A percentile compares a stretch with the other conserved stretches of the same genome.
These are phyloP conservation scores for Alloscopus bannaensis DNA, from an alignment of 2,888 invertebrate genomes.

Conservation along the genomic window DNA sequence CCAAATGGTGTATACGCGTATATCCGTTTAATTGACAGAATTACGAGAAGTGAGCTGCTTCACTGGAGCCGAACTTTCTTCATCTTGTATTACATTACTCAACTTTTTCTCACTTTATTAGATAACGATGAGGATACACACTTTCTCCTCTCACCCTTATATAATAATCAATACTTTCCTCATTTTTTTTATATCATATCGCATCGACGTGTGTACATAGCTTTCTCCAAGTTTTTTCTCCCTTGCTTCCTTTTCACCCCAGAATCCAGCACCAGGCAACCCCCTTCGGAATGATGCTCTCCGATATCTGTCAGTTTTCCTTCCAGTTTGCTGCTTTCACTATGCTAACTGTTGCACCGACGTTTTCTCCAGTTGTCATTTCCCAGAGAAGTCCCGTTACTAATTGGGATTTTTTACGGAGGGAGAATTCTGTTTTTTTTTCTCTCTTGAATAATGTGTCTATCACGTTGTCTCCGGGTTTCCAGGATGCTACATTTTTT, in stretches of 20 bases:
- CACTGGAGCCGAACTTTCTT: background rate
- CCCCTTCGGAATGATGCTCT: conserved; percentile 6
- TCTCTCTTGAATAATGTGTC: conserved; percentile 43
- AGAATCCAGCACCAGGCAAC: background rate
- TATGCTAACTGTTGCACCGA: background rate
- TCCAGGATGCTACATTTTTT: conserved; percentile 55
- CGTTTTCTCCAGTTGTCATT: conserved; percentile 49
- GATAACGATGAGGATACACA: no score
- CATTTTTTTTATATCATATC: no score
- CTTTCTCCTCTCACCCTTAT: no score
- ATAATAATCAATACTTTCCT: no score
- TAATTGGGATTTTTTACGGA: conserved; percentile 63
- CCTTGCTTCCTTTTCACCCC: background rate
- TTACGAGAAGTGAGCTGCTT: background rate
- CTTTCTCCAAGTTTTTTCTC: background rate
- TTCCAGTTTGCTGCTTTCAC: conserved; percentile 48
- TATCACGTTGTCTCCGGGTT: conserved; percentile 13
- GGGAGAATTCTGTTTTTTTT: conserved; percentile 26
- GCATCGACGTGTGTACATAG: no score
- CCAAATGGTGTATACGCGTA: no score
- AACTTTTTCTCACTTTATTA: no score
- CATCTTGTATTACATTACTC: background rate
- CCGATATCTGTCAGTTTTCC: background rate
- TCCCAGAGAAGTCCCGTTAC: conserved; percentile 79
- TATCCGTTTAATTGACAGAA: background rate